A percentile compares a stretch with the other conserved stretches of the same genome.
Evolutionary conservation across 2,888 invertebrate species (phyloP).

Genomic region (Erpobdella octoculata): DNA sequence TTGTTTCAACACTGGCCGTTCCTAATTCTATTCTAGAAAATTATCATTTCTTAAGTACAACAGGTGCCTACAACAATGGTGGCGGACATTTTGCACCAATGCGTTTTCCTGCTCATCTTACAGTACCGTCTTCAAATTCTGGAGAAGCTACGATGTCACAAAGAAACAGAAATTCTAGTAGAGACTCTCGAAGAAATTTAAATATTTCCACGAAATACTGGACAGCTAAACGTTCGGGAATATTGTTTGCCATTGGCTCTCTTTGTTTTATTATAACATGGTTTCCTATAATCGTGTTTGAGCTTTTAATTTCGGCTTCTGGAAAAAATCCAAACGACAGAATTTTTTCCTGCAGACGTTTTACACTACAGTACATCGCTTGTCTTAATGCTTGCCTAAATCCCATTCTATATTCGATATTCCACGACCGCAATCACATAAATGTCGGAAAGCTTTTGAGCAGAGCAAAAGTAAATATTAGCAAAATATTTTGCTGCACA

Average conservation of each 20-base stretch:
- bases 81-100: background rate
- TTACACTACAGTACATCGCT: background rate
- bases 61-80: background rate
- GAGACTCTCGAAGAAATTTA: no score
- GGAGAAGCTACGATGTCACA: background rate
- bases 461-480: background rate
- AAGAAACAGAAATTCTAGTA: background rate
- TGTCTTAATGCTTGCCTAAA: background rate
- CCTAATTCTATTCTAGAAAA: no score
- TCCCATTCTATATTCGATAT: conserved; percentile 5
- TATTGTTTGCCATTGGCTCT: background rate
- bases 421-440: background rate
- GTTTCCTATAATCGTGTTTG: conserved; percentile 14
- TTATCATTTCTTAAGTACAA: background rate
- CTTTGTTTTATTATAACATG: background rate
- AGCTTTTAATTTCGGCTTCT: background rate
- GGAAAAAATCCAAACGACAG: background rate
- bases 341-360: background rate
- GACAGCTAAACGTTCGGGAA: background rate
- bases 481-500: background rate
- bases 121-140: background rate
- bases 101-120: no score
- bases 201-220: background rate
- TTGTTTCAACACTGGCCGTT: no score
- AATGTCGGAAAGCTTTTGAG: background rate